Evolutionary conservation across 2,888 invertebrate genomes (phyloP), one percentile per base, ranked within the genome.

Genomic region (Gnatocerus cornutus): DNA sequence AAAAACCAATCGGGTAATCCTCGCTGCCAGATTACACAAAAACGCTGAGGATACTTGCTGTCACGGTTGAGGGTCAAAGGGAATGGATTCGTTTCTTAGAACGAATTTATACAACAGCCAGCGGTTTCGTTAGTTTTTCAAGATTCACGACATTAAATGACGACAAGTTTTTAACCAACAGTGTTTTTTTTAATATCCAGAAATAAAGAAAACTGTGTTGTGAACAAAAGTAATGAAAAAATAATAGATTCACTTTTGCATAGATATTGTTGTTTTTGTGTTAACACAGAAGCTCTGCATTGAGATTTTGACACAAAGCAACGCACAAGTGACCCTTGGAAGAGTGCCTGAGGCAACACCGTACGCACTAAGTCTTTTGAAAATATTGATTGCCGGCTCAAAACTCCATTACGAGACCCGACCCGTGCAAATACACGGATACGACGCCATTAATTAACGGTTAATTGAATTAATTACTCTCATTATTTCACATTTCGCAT

Each of bases 381-480:
- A 82, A 83, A 85, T 85, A 85, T 85, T 84, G 84, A 85, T 85
- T 83, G 82, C 84, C 74, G 81, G 85, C 86, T 85, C 85, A 85
- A 85, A 85, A 85, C 82, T 81, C 85, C 85, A 86, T 86, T 86
- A 85, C 80, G 80, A 73, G 78, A 80, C 80, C 81, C 82, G 79
- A 82, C 81, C 83, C 83, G 83, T 83, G 82, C 81, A 84, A 84
- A 84, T 84, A 84, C 85, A 84, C 81, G 82, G 84, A 83, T 84
- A 84, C 84, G 83, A 82, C 81, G 82, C 83, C 85, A 85, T 86
- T 85, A 85, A 86, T 86, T 86, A 85, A 85, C 85, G 85, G 86
- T 85, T 86, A 86, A 86, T 86, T 86, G 86, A 86, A 86, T 86
- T 86, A 86, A 86, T 86, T 85, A 83, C 85, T 79, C 83, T 86